phyloP scores from a whole-genome alignment of 64 coral and sea anemone genomes.

The Trachythela sp. region DNA sequence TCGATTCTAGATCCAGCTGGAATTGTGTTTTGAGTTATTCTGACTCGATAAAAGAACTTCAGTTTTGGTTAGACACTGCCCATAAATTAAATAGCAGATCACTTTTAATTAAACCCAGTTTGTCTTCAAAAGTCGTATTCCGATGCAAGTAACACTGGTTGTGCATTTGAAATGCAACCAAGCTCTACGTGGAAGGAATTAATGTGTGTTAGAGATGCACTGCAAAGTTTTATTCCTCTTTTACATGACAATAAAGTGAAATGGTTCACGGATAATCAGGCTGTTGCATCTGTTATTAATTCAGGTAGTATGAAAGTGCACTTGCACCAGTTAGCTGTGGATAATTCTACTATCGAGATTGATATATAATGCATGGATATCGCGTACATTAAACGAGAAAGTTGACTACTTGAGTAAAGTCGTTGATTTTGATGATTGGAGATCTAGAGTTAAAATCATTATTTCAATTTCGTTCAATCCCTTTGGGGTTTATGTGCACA shows the following conservation, averaged over 20 bases:
- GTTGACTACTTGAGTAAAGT: constrained; percentile 61
- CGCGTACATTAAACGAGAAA: constrained; percentile 31
- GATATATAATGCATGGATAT: neutral
- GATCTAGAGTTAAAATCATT: constrained; percentile 22
- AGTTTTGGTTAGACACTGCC: too few species aligned
- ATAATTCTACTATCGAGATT: neutral
- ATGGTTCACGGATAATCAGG: constrained; percentile 60
- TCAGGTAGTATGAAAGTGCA: constrained; percentile 57
- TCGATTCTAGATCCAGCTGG: too few species aligned
- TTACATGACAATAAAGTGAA: neutral
- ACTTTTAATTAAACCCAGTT: too few species aligned
- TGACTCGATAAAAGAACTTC: too few species aligned
- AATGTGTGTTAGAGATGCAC: too few species aligned
- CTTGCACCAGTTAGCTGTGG: constrained; percentile 40
- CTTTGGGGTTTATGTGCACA: constrained; percentile 41
- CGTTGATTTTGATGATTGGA: constrained; percentile 58
- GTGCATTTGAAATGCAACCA: too few species aligned
- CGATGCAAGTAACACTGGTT: too few species aligned
- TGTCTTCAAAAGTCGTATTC: too few species aligned
- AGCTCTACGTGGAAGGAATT: too few species aligned
- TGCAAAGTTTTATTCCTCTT: constrained; percentile 32
- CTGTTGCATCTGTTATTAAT: constrained; percentile 35
- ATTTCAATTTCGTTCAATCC: constrained; percentile 38
- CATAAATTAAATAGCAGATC: too few species aligned
- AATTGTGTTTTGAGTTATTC: too few species aligned